Percentiles rank a stretch among this genome's conserved stretches.
Evolutionary conservation across 2,888 invertebrate genomes (phyloP).

Genomic region (Pollenia amentaria): DNA sequence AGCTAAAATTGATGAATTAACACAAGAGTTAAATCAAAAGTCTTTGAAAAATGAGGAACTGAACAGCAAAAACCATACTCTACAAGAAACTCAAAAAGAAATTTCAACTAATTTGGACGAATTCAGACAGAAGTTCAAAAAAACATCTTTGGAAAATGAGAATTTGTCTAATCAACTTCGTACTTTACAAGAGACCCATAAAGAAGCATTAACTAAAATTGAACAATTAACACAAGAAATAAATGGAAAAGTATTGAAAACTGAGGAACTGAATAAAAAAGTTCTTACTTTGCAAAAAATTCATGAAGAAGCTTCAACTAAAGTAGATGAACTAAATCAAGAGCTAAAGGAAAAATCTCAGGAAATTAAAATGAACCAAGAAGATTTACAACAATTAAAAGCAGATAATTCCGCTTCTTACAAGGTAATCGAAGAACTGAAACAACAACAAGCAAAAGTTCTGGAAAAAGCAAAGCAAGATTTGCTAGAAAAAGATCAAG

Average conservation of each 20-base stretch:
- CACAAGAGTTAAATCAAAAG: too few species aligned
- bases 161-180: too few species aligned
- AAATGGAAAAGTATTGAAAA: too few species aligned
- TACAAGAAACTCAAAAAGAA: not conserved
- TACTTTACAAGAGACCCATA: too few species aligned
- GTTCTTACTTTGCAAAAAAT: not conserved
- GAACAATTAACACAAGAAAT: too few species aligned
- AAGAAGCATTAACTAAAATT: too few species aligned
- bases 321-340: constrained; percentile 13
- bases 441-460: constrained; percentile 30
- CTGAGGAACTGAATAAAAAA: not conserved
- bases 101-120: too few species aligned
- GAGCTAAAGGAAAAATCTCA: not conserved
- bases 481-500: constrained; percentile 58
- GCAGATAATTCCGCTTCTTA: not conserved
- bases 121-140: too few species aligned
- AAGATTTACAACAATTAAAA: not conserved
- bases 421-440: constrained; percentile 30
- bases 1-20: not conserved
- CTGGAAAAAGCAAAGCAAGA: constrained; percentile 65
- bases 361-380: not conserved
- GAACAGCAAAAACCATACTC: too few species aligned
- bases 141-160: too few species aligned
- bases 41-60: too few species aligned
- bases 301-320: not conserved